phyloP scores from a whole-genome alignment of 2,888 invertebrate species.

The Lasioglossum figueresi region DNA sequence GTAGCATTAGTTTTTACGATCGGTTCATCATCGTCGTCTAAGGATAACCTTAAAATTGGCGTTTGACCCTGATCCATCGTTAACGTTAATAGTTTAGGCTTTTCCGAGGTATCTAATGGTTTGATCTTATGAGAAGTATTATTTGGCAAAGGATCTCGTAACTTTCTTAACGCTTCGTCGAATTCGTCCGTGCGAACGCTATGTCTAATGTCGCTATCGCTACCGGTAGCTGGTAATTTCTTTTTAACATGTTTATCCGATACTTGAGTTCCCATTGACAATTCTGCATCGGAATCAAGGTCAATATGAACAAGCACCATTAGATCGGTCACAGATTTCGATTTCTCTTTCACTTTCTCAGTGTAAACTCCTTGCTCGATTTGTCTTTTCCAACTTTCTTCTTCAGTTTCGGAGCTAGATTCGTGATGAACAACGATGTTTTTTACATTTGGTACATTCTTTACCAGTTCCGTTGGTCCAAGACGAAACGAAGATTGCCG shows the following conservation, averaged over 20 bases:
- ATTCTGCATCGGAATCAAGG: slow-evolving; percentile 87
- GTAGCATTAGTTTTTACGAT: slow-evolving; percentile 1
- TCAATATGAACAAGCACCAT: slow-evolving; percentile 89
- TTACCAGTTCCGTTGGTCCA: slow-evolving; percentile 79
- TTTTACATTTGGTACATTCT: slow-evolving; percentile 70
- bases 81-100: slow-evolving; percentile 74
- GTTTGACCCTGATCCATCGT: slow-evolving; percentile 72
- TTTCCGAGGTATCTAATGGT: slow-evolving; percentile 66
- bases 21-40: slow-evolving; percentile 56
- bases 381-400: slow-evolving; percentile 87
- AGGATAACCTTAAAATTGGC: slow-evolving; percentile 79
- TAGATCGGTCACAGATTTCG: slow-evolving; percentile 88
- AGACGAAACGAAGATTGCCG: slow-evolving; percentile 77
- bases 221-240: slow-evolving; percentile 84
- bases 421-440: slow-evolving; percentile 72
- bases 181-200: slow-evolving; percentile 85
- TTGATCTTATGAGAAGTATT: slow-evolving; percentile 68
- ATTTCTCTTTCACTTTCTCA: slow-evolving; percentile 88
- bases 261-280: slow-evolving; percentile 83
- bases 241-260: slow-evolving; percentile 75
- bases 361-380: slow-evolving; percentile 87
- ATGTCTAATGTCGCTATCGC: slow-evolving; percentile 86
- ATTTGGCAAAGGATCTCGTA: slow-evolving; percentile 63
- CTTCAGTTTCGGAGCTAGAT: slow-evolving; percentile 87
- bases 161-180: slow-evolving; percentile 85